Percentiles rank a stretch among this genome's conserved stretches.
Conservation (phyloP, 2,888 invertebrate genomes). For the Leptopilina syphax region DNA sequence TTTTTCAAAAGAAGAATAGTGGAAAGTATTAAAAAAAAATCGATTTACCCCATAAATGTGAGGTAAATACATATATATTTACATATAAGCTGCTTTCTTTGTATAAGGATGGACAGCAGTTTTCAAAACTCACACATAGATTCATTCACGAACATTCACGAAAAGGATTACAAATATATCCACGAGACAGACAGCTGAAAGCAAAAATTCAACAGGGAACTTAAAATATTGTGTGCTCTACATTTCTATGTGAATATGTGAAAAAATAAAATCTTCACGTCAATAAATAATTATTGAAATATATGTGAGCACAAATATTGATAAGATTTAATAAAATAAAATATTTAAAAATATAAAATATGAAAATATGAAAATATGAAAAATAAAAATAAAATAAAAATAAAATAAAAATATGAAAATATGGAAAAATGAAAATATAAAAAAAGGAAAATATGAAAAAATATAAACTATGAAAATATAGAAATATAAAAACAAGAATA, state of each 20-base stretch:
- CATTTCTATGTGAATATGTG: neutral
- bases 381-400: no score
- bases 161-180: conserved; percentile 26
- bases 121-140: neutral
- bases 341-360: no score
- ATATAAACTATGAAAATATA: no score
- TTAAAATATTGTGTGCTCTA: neutral
- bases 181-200: conserved; percentile 17
- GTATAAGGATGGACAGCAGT: neutral
- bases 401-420: no score
- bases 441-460: no score
- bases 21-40: conserved; percentile 18
- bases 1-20: neutral
- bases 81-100: conserved; percentile 10
- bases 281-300: neutral
- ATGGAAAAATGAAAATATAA: no score
- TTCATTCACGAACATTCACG: neutral
- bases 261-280: neutral
- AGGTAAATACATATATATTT: neutral
- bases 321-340: neutral
- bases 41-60: conserved; percentile 3
- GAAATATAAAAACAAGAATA: no score
- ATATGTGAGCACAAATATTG: neutral
- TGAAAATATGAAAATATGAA: no score
- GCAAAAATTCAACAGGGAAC: neutral